A percentile compares a stretch with the other conserved stretches of the same genome.
These are phyloP conservation scores for Pseudopodoces humilis DNA, from an alignment of 2,113 vertebrate species.

Conservation along the genomic window DNA sequence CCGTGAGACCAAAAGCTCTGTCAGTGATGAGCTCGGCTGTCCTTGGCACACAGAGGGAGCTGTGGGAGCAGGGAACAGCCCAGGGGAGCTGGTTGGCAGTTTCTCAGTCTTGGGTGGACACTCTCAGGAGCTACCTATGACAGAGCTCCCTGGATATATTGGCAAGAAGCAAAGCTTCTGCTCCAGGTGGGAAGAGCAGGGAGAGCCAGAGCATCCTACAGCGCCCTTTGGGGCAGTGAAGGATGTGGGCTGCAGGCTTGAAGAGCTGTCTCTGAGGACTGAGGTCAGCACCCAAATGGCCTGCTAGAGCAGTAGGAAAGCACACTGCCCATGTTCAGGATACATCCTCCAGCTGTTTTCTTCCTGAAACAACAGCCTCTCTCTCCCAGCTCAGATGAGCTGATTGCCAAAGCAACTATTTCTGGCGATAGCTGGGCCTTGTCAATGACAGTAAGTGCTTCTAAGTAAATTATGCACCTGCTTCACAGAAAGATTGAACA, in stretches of 20 bases:
- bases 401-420: not conserved
- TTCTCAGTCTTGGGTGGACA: not conserved
- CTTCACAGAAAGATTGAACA: constrained; percentile 30
- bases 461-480: constrained; percentile 54
- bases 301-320: not conserved
- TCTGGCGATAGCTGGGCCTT: not conserved
- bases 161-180: not conserved
- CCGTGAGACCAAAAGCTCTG: not conserved
- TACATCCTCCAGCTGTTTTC: not conserved
- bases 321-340: rapidly evolving
- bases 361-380: not conserved
- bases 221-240: rapidly evolving
- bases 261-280: not conserved
- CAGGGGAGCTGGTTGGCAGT: not conserved
- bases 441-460: constrained; percentile 51
- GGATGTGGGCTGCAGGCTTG: not conserved
- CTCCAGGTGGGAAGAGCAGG: not conserved
- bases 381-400: not conserved
- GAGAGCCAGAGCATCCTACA: not conserved
- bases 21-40: not conserved
- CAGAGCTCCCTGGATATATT: not conserved
- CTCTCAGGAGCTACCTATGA: not conserved
- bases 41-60: not conserved
- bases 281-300: not conserved
- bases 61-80: not conserved